These are phyloP conservation scores for Varanus komodoensis DNA, from an alignment of 2,113 vertebrate genomes.

Conservation along the genomic window DNA sequence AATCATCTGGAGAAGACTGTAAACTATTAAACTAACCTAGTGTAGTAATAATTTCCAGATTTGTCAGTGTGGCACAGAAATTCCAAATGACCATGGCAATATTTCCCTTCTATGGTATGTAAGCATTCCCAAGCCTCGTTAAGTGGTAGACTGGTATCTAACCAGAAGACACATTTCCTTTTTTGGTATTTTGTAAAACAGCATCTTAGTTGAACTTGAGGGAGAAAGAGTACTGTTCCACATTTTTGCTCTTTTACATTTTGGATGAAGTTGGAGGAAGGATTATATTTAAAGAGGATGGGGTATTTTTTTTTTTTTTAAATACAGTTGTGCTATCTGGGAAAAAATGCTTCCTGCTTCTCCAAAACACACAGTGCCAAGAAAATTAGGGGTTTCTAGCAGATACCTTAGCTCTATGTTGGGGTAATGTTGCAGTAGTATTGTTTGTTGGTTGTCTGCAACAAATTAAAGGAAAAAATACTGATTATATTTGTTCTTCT, in stretches of 20 bases:
- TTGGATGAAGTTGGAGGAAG: background rate
- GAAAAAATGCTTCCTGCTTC: background rate
- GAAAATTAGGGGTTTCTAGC: background rate
- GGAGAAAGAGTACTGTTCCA: constrained; percentile 1
- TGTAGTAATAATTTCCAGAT: background rate
- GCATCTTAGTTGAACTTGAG: constrained; percentile 21
- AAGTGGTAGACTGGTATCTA: constrained; percentile 30
- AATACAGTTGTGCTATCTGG: background rate
- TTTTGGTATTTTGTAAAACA: constrained; percentile 33
- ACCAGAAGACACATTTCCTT: constrained; percentile 34
- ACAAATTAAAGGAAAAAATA: background rate
- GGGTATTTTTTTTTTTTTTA: background rate
- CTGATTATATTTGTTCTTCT: background rate
- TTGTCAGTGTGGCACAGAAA: constrained; percentile 10
- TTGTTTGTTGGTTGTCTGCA: background rate
- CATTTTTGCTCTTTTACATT: background rate
- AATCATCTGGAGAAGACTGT: background rate
- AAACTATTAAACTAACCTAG: background rate
- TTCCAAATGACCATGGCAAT: background rate
- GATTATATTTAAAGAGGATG: background rate
- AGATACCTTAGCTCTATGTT: background rate
- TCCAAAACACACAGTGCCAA: background rate
- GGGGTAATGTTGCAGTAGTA: background rate
- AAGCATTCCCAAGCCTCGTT: background rate
- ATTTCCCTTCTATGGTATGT: background rate